Base-by-base conservation (phyloP, 2,888 invertebrate genomes). In the Poecilus cupreus region DNA sequence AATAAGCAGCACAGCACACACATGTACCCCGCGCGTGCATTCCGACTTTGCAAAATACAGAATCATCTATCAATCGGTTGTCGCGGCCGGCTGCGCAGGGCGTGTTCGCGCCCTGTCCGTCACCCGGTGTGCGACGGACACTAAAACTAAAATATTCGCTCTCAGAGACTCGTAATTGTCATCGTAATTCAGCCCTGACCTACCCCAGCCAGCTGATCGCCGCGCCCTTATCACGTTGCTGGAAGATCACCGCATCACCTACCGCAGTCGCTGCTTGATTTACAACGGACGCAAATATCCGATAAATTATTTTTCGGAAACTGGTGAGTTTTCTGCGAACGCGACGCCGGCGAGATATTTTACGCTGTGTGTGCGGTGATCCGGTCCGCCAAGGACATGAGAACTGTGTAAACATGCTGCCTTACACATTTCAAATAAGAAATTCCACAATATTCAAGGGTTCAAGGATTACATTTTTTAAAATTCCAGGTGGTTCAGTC, bases 101-200 rank as follows among this genome's bases (percentile, higher is more conserved):
- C 75, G 49, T 49, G 75, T 49, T 46, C 4, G 13, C 26, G 24
- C 24, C 51, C 46, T 49, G 75, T 46, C 32, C 26, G 75, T 24
- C 51, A 26, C 22, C 16, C 49, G 13, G 70, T 64, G 37, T 70
- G 39, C 26, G 70, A 6, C 51, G 51, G 75, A 75, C 75, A 51
- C 32, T 75, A 51, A 49, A 75, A 75, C 75, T 75, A 75, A 75
- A 79, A 79, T 79, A 79, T 79, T 46, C 68, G 39, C 77, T 77
- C 70, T 76, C 77, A 54, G 64, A 77, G 49, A 64, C 76, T 77
- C 26, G 74, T 82, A 79, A 82, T 82, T 82, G 82, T 82, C 82
- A 70, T 79, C 82, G 77, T 82, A 82, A 54, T 82, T 82, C 75
- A 82, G 57, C 78, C 78, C 78, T 82, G 82, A 82, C 82, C 82